Evolutionary conservation across 2,888 invertebrate genomes (phyloP).

Genomic region (Neoaliturus tenellus): DNA sequence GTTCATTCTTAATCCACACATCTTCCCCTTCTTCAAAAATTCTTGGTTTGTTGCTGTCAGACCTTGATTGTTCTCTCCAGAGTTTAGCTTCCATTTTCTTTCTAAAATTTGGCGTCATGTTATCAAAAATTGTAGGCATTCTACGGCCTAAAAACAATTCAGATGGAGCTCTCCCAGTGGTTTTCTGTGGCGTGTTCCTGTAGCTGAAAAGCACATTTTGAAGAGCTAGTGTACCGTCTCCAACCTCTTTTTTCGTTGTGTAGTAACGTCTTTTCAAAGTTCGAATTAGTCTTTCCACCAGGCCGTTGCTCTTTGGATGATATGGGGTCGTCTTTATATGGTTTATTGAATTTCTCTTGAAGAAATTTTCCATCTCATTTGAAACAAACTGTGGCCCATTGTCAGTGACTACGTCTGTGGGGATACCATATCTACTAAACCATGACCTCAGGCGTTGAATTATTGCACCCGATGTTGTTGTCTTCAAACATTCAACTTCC

Average conservation of each 20-base stretch:
- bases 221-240: background rate
- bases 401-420: slow-evolving; percentile 7
- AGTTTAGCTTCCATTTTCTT: background rate
- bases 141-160: slow-evolving; percentile 29
- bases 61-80: background rate
- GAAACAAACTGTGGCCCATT: slow-evolving; percentile 22
- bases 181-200: slow-evolving; percentile 47
- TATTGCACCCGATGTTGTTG: slow-evolving; percentile 28
- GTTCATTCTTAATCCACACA: slow-evolving; percentile 1
- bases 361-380: background rate
- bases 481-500: slow-evolving; percentile 37
- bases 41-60: background rate
- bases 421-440: slow-evolving; percentile 29
- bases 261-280: background rate
- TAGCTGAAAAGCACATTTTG: slow-evolving; percentile 38
- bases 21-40: slow-evolving; percentile 9
- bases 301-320: background rate
- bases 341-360: background rate
- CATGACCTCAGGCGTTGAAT: slow-evolving; percentile 32
- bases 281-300: background rate
- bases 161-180: slow-evolving; percentile 20
- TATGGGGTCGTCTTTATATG: slow-evolving; percentile 1
- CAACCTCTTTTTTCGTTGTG: background rate
- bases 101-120: background rate
- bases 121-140: slow-evolving; percentile 1